Conservation (phyloP, 2,888 invertebrate genomes). For the Oegoconia quadripuncta region DNA sequence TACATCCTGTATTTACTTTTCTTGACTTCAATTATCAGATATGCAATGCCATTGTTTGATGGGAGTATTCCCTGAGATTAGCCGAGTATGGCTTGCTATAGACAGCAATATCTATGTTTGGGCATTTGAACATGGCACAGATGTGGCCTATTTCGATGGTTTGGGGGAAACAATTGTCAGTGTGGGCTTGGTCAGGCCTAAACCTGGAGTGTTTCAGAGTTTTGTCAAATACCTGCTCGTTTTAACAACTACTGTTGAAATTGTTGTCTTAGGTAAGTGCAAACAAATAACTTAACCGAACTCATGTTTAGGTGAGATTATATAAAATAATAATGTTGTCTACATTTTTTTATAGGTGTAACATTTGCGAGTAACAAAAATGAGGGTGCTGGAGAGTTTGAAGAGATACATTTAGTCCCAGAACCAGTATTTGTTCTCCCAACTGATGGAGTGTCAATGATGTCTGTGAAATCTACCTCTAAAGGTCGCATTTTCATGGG, state of each 20-base stretch:
- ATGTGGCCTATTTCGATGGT: constrained; percentile 98
- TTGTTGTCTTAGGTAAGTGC: constrained; percentile 91
- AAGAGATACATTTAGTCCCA: constrained; percentile 94
- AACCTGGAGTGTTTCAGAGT: constrained; percentile 91
- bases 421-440: constrained; percentile 96
- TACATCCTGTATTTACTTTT: too few relatives aligned
- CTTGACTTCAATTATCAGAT: constrained; percentile 77
- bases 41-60: constrained; percentile 98
- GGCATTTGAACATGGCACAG: constrained; percentile 97
- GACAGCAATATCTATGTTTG: constrained; percentile 99
- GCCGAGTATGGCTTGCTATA: constrained; percentile 97
- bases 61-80: constrained; percentile 98
- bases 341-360: constrained; percentile 58
- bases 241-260: constrained; percentile 96
- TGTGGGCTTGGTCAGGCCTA: constrained; percentile 94
- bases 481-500: constrained; percentile 96
- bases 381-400: constrained; percentile 69
- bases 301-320: background rate
- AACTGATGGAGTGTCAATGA: constrained; percentile 92
- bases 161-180: constrained; percentile 95
- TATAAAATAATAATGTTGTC: too few relatives aligned
- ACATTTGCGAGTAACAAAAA: constrained; percentile 75
- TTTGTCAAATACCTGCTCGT: constrained; percentile 95
- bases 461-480: constrained; percentile 88
- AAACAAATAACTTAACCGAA: background rate